These are phyloP conservation scores for Coryphaenoides rupestris DNA, from an alignment of 2,113 vertebrate species.

Conservation along the genomic window DNA sequence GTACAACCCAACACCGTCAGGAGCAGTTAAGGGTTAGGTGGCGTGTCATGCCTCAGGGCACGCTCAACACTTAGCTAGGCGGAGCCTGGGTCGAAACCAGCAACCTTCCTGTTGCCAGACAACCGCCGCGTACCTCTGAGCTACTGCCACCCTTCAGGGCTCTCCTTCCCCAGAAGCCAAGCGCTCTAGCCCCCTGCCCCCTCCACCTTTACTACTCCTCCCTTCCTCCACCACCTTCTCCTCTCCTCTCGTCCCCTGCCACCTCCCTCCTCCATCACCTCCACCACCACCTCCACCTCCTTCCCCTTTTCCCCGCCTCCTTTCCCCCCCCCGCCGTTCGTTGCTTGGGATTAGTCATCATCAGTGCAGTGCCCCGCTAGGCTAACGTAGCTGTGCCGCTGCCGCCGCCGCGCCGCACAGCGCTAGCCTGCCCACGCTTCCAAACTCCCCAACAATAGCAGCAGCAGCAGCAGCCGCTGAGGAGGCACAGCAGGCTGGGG, in stretches of 20 bases:
- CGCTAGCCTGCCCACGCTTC: slow-evolving; percentile 51
- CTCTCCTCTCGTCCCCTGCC: slow-evolving; percentile 20
- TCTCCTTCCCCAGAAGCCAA: slow-evolving; percentile 44
- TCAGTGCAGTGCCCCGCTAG: slow-evolving; percentile 26
- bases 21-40: too few species aligned
- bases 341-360: too few species aligned
- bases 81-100: too few species aligned
- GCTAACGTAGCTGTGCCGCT: slow-evolving; percentile 41
- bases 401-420: slow-evolving; percentile 23
- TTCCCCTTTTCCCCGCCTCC: too few species aligned
- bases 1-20: too few species aligned
- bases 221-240: slow-evolving; percentile 7
- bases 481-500: slow-evolving; percentile 57
- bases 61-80: too few species aligned
- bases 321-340: too few species aligned
- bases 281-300: slow-evolving; percentile 2
- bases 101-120: too few species aligned
- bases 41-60: too few species aligned
- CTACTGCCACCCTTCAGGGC: slow-evolving; percentile 41
- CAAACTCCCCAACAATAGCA: slow-evolving; percentile 51
- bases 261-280: slow-evolving; percentile 26
- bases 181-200: slow-evolving; percentile 12
- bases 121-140: too few species aligned
- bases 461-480: slow-evolving; percentile 20
- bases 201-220: slow-evolving; percentile 29